These are phyloP conservation scores for Oryctes rhinoceros DNA, from an alignment of 1,140 invertebrate species.

Conservation along the genomic window DNA sequence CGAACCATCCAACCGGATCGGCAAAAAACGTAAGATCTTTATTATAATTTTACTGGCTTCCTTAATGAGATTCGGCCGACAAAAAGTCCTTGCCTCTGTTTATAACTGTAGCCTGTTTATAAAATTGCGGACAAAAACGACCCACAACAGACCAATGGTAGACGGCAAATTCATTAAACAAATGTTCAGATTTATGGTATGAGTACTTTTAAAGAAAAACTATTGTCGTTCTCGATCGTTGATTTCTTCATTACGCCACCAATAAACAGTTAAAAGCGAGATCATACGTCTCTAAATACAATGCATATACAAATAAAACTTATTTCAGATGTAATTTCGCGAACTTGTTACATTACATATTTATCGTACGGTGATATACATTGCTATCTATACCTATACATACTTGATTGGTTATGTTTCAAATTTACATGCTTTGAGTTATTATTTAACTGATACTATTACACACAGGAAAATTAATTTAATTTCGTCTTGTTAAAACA, in stretches of 20 bases:
- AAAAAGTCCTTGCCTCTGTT: slow-evolving; percentile 49
- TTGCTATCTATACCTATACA: no score
- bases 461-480: no score
- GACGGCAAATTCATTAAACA: slow-evolving; percentile 51
- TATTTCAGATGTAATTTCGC: no score
- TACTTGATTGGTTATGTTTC: no score
- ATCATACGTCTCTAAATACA: no score
- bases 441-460: no score
- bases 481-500: no score
- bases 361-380: no score
- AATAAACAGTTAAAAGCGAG: neutral
- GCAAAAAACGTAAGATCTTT: slow-evolving; percentile 53
- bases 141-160: slow-evolving; percentile 50
- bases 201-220: slow-evolving; percentile 18
- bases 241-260: neutral
- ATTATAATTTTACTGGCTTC: slow-evolving; percentile 54
- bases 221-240: slow-evolving; percentile 6
- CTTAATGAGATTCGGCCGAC: slow-evolving; percentile 50
- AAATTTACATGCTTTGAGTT: no score
- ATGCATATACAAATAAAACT: no score
- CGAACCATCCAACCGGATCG: slow-evolving; percentile 41
- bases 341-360: no score
- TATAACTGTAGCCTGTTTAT: slow-evolving; percentile 49
- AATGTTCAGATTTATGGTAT: slow-evolving; percentile 39
- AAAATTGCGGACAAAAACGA: slow-evolving; percentile 51